Conservation (phyloP, 2,113 vertebrate genomes). For the Daphoenositta chrysoptera region DNA sequence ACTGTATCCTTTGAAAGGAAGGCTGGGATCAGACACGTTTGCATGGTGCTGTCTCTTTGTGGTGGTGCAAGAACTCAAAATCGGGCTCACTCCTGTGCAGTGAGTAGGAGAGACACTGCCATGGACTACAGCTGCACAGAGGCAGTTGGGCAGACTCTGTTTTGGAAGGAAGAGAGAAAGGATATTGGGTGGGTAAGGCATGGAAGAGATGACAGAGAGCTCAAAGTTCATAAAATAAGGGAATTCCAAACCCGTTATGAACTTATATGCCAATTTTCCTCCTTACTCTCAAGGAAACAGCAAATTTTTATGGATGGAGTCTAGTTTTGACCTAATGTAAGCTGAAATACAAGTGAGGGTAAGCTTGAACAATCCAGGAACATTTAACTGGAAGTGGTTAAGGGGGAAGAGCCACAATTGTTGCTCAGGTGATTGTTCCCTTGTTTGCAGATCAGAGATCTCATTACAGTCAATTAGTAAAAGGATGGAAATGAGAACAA, state of each 20-base stretch:
- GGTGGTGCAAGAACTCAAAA: not conserved
- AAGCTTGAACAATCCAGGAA: not conserved
- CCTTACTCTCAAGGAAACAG: not conserved
- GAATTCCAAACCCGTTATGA: not conserved
- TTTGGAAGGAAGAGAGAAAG: not conserved
- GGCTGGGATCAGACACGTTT: not conserved
- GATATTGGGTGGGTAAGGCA: not conserved
- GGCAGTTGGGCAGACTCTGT: not conserved
- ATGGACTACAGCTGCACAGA: not conserved
- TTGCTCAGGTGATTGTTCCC: not conserved
- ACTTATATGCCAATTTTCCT: not conserved
- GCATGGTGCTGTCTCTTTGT: not conserved
- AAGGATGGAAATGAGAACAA: not conserved
- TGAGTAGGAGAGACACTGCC: not conserved
- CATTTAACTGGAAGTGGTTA: not conserved
- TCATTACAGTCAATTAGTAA: not conserved
- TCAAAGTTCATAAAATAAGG: not conserved
- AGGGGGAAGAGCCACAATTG: not conserved
- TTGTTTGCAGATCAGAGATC: not conserved
- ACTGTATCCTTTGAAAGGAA: not conserved
- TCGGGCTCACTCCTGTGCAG: not conserved
- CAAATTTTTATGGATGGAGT: not conserved
- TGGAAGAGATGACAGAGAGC: not conserved
- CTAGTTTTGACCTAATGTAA: not conserved
- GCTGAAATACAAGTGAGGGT: not conserved